A percentile compares a stretch with the other conserved stretches of the same genome.
phyloP scores from a whole-genome alignment of 1,140 invertebrate genomes.

The Drosophila busckii region DNA sequence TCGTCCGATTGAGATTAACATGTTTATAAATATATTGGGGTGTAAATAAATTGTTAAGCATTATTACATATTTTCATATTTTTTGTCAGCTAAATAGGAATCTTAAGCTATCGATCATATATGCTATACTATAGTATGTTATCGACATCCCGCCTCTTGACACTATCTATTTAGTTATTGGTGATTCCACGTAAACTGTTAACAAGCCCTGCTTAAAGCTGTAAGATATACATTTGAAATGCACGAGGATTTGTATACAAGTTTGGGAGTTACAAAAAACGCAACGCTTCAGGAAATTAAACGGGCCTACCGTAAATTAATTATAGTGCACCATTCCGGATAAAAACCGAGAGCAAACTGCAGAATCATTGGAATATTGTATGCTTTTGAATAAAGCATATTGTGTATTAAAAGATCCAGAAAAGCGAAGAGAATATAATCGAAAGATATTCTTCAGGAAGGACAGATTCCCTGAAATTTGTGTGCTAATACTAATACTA shows the following conservation, averaged over 20 bases:
- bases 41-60: constrained; percentile 1
- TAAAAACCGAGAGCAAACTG: constrained; percentile 4
- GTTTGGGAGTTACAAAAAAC: not conserved
- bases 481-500: too few species aligned
- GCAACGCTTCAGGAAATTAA: not conserved
- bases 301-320: not conserved
- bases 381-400: not conserved
- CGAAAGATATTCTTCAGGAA: not conserved
- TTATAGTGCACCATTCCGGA: constrained; percentile 18
- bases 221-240: not conserved
- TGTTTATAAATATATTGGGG: not conserved
- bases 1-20: constrained; percentile 31
- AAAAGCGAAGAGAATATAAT: not conserved
- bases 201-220: too few species aligned
- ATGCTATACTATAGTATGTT: too few species aligned
- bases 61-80: too few species aligned
- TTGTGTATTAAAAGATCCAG: not conserved
- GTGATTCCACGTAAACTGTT: too few species aligned
- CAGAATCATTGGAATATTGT: not conserved
- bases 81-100: too few species aligned
- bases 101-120: not conserved
- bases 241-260: not conserved
- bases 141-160: too few species aligned
- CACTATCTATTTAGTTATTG: too few species aligned
- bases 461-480: too few species aligned